Percentiles rank a stretch among this genome's conserved stretches.
Evolutionary conservation across 2,797 vertebrate genomes (phyloP).

Genomic region (Onychomys arenicola): DNA sequence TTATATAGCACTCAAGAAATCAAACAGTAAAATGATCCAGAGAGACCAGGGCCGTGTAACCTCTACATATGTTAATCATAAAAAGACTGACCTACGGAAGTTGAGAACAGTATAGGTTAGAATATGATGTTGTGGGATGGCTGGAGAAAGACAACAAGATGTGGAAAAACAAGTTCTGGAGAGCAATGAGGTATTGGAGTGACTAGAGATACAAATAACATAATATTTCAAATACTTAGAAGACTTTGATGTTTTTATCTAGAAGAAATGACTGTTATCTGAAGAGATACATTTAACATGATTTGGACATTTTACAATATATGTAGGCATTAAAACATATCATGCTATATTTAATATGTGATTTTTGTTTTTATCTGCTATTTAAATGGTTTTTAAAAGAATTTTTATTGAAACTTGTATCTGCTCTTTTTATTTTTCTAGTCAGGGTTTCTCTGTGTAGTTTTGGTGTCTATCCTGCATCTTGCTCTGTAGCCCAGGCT

Average conservation of each 20-base stretch:
- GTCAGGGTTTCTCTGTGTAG: too few relatives aligned
- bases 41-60: accelerated
- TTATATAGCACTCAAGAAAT: not conserved
- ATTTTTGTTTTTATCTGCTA: not conserved
- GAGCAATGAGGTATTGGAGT: too few relatives aligned
- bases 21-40: not conserved
- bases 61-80: not conserved
- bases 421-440: not conserved
- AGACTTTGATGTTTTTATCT: not conserved
- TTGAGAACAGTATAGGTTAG: not conserved
- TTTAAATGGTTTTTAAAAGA: not conserved
- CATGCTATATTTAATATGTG: not conserved
- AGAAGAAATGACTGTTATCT: not conserved
- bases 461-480: too few relatives aligned
- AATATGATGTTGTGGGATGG: accelerated
- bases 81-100: not conserved
- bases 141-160: too few relatives aligned
- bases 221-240: not conserved
- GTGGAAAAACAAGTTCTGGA: not conserved
- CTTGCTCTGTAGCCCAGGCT: too few relatives aligned
- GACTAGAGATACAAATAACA: not conserved
- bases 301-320: not conserved
- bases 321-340: not conserved
- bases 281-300: not conserved
- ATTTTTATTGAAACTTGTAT: not conserved